Percentiles rank a stretch among this genome's conserved stretches.
phyloP scores from a whole-genome alignment of 37 sponge, comb jelly and placozoan genomes.

The Bolinopsis microptera region DNA sequence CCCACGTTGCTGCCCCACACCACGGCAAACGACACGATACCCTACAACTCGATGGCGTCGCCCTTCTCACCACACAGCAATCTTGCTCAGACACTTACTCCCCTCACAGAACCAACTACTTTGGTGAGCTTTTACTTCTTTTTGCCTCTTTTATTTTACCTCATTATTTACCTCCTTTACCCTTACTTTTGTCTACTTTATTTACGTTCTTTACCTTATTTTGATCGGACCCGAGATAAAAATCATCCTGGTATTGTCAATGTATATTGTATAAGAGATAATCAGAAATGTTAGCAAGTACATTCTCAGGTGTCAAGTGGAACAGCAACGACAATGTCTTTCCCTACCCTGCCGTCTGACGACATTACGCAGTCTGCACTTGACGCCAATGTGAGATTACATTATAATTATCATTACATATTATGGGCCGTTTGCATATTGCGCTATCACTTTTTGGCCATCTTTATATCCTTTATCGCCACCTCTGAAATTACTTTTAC shows the following conservation, averaged over 20 bases:
- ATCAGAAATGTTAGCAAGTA: too few species aligned
- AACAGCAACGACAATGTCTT: slow-evolving; percentile 24
- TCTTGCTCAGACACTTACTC: slow-evolving; percentile 48
- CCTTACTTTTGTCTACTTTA: too few species aligned
- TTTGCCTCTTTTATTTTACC: neutral
- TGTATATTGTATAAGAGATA: too few species aligned
- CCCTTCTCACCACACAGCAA: slow-evolving; percentile 62
- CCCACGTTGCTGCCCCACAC: neutral
- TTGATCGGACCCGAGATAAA: too few species aligned
- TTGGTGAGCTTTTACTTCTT: neutral
- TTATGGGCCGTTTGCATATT: too few species aligned
- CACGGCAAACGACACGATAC: neutral
- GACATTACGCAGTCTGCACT: slow-evolving; percentile 25
- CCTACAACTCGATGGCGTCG: slow-evolving; percentile 26
- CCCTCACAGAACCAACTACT: slow-evolving; percentile 41
- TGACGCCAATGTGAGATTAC: slow-evolving; percentile 47
- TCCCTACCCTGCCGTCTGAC: slow-evolving; percentile 31
- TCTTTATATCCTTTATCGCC: neutral
- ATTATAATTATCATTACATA: too few species aligned
- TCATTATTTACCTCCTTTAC: neutral
- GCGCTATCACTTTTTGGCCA: neutral
- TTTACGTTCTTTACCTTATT: too few species aligned
- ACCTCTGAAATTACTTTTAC: too few species aligned
- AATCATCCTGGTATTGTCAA: too few species aligned
- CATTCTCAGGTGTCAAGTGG: slow-evolving; percentile 11